phyloP scores from a whole-genome alignment of 2,113 vertebrate genomes.

The Oplegnathus fasciatus region DNA sequence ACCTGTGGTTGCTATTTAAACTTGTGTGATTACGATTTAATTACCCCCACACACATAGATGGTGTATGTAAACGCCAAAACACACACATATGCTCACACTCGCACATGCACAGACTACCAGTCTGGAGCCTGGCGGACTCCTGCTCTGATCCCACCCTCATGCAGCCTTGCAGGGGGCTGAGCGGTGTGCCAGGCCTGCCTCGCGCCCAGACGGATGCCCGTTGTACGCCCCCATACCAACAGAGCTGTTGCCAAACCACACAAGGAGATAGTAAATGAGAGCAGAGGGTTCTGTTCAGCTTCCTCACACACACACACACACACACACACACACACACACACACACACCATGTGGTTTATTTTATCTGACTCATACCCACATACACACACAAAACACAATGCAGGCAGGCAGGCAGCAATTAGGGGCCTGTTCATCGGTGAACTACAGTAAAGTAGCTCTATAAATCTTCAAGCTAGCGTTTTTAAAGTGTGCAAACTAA shows the following conservation, averaged over 20 bases:
- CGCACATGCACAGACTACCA: slow-evolving; percentile 61
- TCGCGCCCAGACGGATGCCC: slow-evolving; percentile 81
- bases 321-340: slow-evolving; percentile 23
- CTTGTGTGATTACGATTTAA: slow-evolving; percentile 78
- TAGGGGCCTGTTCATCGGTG: slow-evolving; percentile 71
- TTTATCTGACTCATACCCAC: slow-evolving; percentile 75
- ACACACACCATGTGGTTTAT: slow-evolving; percentile 74
- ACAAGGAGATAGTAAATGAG: slow-evolving; percentile 83
- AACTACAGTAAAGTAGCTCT: slow-evolving; percentile 62
- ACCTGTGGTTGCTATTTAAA: slow-evolving; percentile 69
- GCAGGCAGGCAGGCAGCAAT: slow-evolving; percentile 74
- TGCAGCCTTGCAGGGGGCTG: slow-evolving; percentile 69
- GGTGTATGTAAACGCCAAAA: slow-evolving; percentile 24
- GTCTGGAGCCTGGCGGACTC: slow-evolving; percentile 76
- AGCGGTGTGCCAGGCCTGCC: slow-evolving; percentile 74
- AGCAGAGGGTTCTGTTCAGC: slow-evolving; percentile 66
- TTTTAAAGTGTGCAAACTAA: slow-evolving; percentile 53
- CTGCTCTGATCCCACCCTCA: slow-evolving; percentile 72
- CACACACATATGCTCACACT: slow-evolving; percentile 33
- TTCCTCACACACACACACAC: slow-evolving; percentile 55
- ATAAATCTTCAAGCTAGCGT: slow-evolving; percentile 67
- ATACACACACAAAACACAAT: slow-evolving; percentile 68
- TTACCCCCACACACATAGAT: slow-evolving; percentile 48
- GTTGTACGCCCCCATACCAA: slow-evolving; percentile 73
- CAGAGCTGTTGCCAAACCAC: slow-evolving; percentile 81